phyloP scores from a whole-genome alignment of 2,113 vertebrate species.

The Camelus dromedarius region DNA sequence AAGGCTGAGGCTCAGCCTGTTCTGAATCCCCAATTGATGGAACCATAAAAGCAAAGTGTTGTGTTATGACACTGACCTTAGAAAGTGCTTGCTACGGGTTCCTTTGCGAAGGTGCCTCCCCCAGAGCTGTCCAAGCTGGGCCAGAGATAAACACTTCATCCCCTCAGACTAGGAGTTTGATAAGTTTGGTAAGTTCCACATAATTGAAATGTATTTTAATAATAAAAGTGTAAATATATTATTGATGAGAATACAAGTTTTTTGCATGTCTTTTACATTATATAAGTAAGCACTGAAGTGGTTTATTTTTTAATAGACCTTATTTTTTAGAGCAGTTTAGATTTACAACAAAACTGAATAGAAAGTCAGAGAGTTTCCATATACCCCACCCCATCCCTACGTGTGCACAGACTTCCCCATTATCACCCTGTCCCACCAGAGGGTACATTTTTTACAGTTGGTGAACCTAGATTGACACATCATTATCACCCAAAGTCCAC shows the following conservation, averaged over 20 bases:
- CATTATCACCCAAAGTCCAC: background rate
- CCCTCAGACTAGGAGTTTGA: background rate
- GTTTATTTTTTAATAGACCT: background rate
- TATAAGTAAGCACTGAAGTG: background rate
- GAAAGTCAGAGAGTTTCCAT: background rate
- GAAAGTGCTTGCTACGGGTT: background rate
- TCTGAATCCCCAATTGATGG: background rate
- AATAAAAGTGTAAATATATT: background rate
- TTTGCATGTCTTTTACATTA: background rate
- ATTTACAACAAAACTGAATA: background rate
- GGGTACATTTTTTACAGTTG: background rate
- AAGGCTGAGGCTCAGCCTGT: background rate
- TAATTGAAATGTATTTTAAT: background rate
- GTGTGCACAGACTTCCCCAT: background rate
- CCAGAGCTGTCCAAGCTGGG: background rate
- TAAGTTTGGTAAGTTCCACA: background rate
- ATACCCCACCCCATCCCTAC: background rate
- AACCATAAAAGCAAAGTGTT: background rate
- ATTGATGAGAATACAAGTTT: background rate
- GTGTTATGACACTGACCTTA: background rate
- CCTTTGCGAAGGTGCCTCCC: background rate
- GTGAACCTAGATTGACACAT: background rate
- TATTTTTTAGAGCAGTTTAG: slow-evolving; percentile 24
- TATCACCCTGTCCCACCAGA: background rate
- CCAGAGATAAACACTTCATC: background rate